Base-by-base conservation (phyloP, 2,797 vertebrate species). In the Delichon dasypus region DNA sequence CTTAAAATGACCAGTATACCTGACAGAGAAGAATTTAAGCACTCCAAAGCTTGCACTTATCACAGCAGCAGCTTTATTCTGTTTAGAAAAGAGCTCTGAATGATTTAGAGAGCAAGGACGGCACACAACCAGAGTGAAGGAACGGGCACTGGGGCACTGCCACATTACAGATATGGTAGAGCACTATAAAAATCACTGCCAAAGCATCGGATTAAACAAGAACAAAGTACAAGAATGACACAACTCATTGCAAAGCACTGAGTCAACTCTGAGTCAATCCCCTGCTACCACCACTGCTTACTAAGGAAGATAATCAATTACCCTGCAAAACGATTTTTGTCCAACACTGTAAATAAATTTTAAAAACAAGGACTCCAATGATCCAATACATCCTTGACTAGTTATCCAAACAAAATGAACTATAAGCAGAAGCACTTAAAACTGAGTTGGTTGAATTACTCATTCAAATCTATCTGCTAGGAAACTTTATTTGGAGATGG, bases 401-500 rank as follows among this genome's bases (percentile, higher is more conserved):
- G 68, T 77, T 82, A 62, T 64, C 83, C 92, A 96, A 97, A 96
- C 91, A 95, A 81, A 88, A 89, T 78, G 53, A 67, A 74, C 60
- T 78, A 70, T 57, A 48, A 88, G 89, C 86, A 85, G 40, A 66
- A 88, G 48, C 70, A 81, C 67, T 88, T 94, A 91, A 86, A 91
- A 38, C 38, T 0, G 1, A 80, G 66, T 40, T 16, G 0, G 54
- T 5, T 85, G 65, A 76, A 87, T 96, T 95, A 94, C 65, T 96
- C 91, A 82, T 40, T 57, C 84, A 65, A 84, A 76, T 66, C 44
- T 75, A 61, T 65, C 71, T 66, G 58, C 70, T 85, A 57, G 40
- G 36, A 53, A 89, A 70, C 82, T 97, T 95, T 95, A 97, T 96
- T 96, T 96, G 94, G 96, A 91, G 91, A 72, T 66, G 27, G 36